These are phyloP conservation scores for Hydropotes inermis DNA, from an alignment of 2,113 vertebrate genomes.

Conservation along the genomic window DNA sequence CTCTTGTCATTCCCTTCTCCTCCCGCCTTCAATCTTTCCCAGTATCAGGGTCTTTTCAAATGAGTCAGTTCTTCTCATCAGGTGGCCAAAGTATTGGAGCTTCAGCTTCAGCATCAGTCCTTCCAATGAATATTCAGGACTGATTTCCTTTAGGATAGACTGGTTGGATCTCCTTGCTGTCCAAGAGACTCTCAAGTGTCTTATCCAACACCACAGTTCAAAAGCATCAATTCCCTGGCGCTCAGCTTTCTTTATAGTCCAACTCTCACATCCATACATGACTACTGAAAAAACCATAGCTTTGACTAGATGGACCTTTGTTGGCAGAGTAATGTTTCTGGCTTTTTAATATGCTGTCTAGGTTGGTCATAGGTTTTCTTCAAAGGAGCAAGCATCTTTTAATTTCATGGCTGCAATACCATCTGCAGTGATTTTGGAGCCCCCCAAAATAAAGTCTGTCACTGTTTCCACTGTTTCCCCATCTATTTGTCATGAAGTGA, in stretches of 20 bases:
- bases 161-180: background rate
- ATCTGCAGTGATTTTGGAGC: background rate
- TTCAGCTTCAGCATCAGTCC: background rate
- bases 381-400: background rate
- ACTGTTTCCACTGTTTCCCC: background rate
- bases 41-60: background rate
- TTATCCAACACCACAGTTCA: background rate
- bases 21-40: background rate
- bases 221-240: background rate
- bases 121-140: background rate
- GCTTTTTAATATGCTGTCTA: background rate
- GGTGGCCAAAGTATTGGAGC: background rate
- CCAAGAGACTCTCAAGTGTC: background rate
- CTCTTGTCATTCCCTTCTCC: background rate
- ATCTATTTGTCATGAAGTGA: background rate
- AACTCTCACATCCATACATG: background rate
- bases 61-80: background rate
- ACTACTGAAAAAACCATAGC: background rate
- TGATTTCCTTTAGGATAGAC: background rate
- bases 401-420: background rate
- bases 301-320: background rate
- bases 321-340: background rate
- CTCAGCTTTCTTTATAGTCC: background rate
- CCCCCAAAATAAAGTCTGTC: background rate
- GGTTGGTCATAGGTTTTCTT: background rate